Conservation (phyloP, 2,888 invertebrate genomes). For the Lasioglossum lativentre region DNA sequence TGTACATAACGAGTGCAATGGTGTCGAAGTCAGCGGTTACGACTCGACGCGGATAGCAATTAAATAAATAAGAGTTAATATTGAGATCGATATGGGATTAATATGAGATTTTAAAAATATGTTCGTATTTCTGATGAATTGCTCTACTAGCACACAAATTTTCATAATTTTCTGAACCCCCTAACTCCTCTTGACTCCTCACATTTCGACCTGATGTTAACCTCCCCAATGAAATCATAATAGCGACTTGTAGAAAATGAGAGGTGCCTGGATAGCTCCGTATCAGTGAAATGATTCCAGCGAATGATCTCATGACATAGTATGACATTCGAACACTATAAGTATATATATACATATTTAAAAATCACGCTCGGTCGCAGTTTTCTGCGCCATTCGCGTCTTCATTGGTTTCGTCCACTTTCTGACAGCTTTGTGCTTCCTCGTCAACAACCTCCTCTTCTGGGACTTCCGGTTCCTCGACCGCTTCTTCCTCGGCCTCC, state of each 20-base stretch:
- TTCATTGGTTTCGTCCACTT: constrained; percentile 8
- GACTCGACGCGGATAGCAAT: constrained; percentile 41
- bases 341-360: not conserved
- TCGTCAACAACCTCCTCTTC: not conserved
- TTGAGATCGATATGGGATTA: too few relatives aligned
- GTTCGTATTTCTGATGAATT: not conserved
- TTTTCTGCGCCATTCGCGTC: constrained; percentile 7
- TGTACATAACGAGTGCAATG: constrained; percentile 56
- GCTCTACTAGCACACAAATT: not conserved
- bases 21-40: not conserved
- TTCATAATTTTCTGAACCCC: not conserved
- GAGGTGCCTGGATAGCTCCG: not conserved
- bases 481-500: constrained; percentile 13
- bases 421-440: constrained; percentile 8
- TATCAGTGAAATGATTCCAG: not conserved
- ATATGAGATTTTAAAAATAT: too few relatives aligned
- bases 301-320: not conserved
- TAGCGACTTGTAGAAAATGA: not conserved
- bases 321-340: not conserved
- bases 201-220: not conserved
- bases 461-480: not conserved
- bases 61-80: constrained; percentile 44
- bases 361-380: constrained; percentile 27
- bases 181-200: too few relatives aligned
- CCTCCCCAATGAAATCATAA: not conserved